Base-by-base conservation (phyloP, 2,888 invertebrate genomes). In the Eurytoma californica region DNA sequence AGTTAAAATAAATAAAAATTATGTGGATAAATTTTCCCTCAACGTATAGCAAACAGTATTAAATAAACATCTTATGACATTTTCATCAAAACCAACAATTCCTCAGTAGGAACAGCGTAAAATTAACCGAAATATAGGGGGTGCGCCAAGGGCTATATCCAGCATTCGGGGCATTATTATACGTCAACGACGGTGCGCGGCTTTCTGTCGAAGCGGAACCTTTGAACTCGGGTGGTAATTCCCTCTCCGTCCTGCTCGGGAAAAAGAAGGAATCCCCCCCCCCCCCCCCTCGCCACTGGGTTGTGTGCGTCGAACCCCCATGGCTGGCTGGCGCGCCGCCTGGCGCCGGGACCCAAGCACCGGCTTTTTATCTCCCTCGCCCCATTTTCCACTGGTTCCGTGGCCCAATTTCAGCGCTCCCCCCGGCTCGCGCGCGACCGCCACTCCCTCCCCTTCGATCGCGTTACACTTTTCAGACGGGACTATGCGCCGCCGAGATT, bases 231-330 rank as follows among this genome's bases (percentile, higher is more conserved):
- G 16, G 3, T 4, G 14, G 16, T 53, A 16, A 14, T 16, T 24
- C 24, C 24, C 16, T 16, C 49, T 47, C 51, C 66, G 13, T 20
- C 16, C 20, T 14, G 18, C 5, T 24, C 24, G 39, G 24, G 20
- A 20, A 20, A 16, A 51, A 18, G 16, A 14, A 16, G 14, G 13
- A 20, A 14, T 18, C 18, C 3, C 16, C 14, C 58, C 55, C 58
- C n/a, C 58, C n/a, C 47, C 9, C 16, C 14, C 58, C 55, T 49
- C n/a, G 49, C n/a, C 47, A 9, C 9, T 9, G 39, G 39, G 39
- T 7, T 30, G 53, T 18, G 49, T 53, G 65, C 12, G 65, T 83
- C 78, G 66, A 69, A 30, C 73, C 68, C 72, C 73, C 69, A 67
- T 74, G 28, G 28, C 20, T 16, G 53, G 65, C 65, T 65, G 16